Evolutionary conservation across 2,113 vertebrate species (phyloP), one percentile per base, ranked within the genome.

Genomic region (Mormyrus iriodes): DNA sequence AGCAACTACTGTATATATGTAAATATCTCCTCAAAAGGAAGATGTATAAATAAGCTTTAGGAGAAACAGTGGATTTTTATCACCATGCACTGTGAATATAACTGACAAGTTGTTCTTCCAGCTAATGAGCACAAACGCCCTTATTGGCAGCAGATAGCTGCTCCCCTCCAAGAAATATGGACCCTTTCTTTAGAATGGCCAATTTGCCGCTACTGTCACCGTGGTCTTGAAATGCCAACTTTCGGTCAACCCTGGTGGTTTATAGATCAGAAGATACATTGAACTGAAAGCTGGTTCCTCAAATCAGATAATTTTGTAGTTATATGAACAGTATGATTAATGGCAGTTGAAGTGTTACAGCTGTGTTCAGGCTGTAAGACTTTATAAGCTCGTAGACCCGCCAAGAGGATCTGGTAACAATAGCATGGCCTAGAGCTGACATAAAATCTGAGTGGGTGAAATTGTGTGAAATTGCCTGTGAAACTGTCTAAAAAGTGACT

Each of bases 401-500:
- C 69, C 31, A 35, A 39, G 69, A 39, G 27, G 69, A 76, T 39
- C 4, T 5, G 3, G 69, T n/a, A 13, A 39, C 15, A 35, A 39
- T 1, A 76, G 19, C 69, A 76, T 76, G 35, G 15, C 31, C 15
- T 76, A 35, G 69, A 39, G 35, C 31, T 15, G 7, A 76, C 13
- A 17, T 39, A 12, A 76, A 6, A 42, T 79, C 73, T 19, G 73
- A 79, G 61, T 13, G 61, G 1, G 10, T 69, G 61, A 69, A 69
- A 69, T 69, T 13, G 27, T 13, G 61, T 69, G 61, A 69, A 31
- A 31, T 69, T 69, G n/a, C 31, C 73, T 79, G 15, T 79, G 35
- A 79, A 85, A 24, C 82, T 85, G 46, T 85, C 24, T 88, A 82
- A 82, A 79, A 79, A 79, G 42, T 17, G 35, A 82, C 46, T 48